These are phyloP conservation scores for Pterostichus niger DNA, from an alignment of 2,888 invertebrate genomes.

Conservation along the genomic window DNA sequence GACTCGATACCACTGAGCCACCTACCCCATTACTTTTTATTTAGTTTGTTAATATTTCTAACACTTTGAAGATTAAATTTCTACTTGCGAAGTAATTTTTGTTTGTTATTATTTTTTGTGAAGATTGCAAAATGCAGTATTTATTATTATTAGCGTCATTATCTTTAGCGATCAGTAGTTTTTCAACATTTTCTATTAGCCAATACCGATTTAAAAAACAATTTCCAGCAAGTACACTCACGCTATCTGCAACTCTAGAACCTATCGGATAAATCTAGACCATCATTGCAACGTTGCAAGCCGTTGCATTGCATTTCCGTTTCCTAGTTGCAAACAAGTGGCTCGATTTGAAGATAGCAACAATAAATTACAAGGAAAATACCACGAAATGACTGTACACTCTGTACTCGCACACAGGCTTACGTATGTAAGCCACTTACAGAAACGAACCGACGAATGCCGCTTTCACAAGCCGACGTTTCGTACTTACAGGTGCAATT, in stretches of 20 bases:
- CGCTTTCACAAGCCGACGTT: constrained; percentile 56
- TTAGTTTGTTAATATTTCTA: no score
- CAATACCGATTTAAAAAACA: constrained; percentile 33
- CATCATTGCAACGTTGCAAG: constrained; percentile 55
- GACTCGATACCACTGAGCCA: no score
- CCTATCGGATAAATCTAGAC: constrained; percentile 53
- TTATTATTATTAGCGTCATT: constrained; percentile 41
- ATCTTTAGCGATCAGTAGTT: constrained; percentile 14
- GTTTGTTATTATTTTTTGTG: not conserved
- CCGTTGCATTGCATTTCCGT: constrained; percentile 62
- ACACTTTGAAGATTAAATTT: no score
- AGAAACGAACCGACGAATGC: constrained; percentile 1
- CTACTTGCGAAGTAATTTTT: not conserved
- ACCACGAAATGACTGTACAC: constrained; percentile 20
- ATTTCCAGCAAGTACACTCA: constrained; percentile 38
- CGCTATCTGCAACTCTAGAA: constrained; percentile 21
- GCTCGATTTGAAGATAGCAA: constrained; percentile 61
- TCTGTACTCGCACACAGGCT: not conserved
- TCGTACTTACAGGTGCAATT: constrained; percentile 55
- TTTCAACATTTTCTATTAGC: constrained; percentile 26
- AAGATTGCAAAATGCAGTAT: not conserved
- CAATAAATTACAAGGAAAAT: constrained; percentile 58
- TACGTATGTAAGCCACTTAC: constrained; percentile 25
- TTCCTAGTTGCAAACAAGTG: constrained; percentile 61
- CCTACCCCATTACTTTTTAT: no score